Percentiles rank a stretch among this genome's conserved stretches.
Conservation (phyloP, 1,140 invertebrate genomes). For the Atopsyche davidsoni region DNA sequence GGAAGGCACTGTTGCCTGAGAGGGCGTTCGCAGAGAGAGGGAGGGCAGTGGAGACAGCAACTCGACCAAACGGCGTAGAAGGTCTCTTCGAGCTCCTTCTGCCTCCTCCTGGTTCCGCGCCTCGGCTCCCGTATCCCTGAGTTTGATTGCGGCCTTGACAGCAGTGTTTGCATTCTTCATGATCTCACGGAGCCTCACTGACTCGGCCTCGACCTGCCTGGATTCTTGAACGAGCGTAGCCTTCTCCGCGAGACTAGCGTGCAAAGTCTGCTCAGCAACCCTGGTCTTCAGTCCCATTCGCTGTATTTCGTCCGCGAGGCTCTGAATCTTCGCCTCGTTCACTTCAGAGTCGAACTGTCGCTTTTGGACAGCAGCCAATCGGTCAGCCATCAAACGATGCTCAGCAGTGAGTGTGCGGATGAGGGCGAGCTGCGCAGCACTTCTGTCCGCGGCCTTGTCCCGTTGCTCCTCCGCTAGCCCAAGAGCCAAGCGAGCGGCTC, state of each 20-base stretch:
- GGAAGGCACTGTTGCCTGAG: slow-evolving; percentile 39
- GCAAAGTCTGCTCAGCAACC: slow-evolving; percentile 53
- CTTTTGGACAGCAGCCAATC: slow-evolving; percentile 39
- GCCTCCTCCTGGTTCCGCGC: slow-evolving; percentile 33
- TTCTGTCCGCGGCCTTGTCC: slow-evolving; percentile 46
- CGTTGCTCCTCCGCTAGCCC: slow-evolving; percentile 44
- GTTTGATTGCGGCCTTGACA: slow-evolving; percentile 52
- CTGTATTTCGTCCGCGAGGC: slow-evolving; percentile 41
- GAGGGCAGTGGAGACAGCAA: slow-evolving; percentile 37
- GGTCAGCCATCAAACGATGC: slow-evolving; percentile 42
- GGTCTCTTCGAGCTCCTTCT: slow-evolving; percentile 47
- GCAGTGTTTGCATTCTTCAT: slow-evolving; percentile 53
- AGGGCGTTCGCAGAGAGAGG: slow-evolving; percentile 30
- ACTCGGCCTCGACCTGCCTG: slow-evolving; percentile 47
- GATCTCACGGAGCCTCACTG: slow-evolving; percentile 48
- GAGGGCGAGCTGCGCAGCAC: slow-evolving; percentile 50
- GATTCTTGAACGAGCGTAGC: slow-evolving; percentile 43
- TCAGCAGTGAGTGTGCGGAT: slow-evolving; percentile 50
- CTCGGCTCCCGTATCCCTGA: slow-evolving; percentile 40
- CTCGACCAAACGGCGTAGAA: slow-evolving; percentile 49
- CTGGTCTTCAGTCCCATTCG: slow-evolving; percentile 45
- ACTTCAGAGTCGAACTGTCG: slow-evolving; percentile 41
- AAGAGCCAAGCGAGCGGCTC: slow-evolving; percentile 35
- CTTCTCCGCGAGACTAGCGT: slow-evolving; percentile 46
- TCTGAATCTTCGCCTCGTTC: slow-evolving; percentile 38